A percentile compares a stretch with the other conserved stretches of the same genome.
These are phyloP conservation scores for Griposia aprilina DNA, from an alignment of 2,888 invertebrate genomes.

Conservation along the genomic window DNA sequence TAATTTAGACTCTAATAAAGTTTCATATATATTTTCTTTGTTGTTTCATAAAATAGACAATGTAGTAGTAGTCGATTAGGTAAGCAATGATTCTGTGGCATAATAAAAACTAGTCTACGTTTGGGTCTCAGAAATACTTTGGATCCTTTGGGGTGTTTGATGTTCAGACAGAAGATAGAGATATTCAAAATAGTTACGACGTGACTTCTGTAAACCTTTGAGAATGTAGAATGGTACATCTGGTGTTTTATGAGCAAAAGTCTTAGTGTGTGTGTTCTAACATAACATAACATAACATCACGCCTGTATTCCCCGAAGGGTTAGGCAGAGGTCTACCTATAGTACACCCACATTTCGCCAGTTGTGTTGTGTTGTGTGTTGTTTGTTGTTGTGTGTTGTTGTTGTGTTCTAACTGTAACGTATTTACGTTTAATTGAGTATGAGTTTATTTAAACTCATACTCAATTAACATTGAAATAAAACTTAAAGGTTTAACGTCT, in stretches of 20 bases:
- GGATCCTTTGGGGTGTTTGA: background rate
- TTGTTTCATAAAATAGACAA: conserved; percentile 36
- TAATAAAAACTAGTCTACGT: conserved; percentile 4
- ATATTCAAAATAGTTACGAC: background rate
- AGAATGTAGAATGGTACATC: background rate
- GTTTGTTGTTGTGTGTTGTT: no score
- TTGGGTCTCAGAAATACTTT: background rate
- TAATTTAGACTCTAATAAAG: conserved; percentile 50
- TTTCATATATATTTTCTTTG: conserved; percentile 47
- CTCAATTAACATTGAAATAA: background rate
- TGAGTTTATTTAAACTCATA: background rate
- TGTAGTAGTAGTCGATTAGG: conserved; percentile 33
- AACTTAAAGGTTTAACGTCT: background rate
- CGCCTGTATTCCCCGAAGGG: no score
- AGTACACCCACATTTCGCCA: no score
- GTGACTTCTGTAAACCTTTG: background rate
- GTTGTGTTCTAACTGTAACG: background rate
- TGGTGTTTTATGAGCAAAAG: background rate
- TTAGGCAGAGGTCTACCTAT: no score
- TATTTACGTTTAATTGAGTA: no score
- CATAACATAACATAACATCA: no score
- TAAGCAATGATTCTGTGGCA: background rate
- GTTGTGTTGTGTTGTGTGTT: no score
- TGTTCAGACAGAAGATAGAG: background rate
- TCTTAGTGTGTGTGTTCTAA: no score